Conservation (phyloP, 2,113 vertebrate species). For the Ceuthmochares aereus region DNA sequence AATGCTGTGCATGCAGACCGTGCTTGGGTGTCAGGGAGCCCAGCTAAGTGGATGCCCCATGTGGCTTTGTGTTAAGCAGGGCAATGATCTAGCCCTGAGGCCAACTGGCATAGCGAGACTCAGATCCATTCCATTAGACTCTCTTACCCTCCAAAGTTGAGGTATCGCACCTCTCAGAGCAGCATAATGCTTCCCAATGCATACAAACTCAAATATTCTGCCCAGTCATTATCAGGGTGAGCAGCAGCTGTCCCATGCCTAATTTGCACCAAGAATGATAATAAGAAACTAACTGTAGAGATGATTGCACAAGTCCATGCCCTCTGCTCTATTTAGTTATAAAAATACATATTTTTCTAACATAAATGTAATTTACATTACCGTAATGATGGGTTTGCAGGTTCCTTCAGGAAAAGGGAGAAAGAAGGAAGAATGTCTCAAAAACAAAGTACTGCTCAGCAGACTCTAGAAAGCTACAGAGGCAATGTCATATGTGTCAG, state of each 20-base stretch:
- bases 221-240: accelerated
- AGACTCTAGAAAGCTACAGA: background rate
- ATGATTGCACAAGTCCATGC: background rate
- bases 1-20: background rate
- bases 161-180: background rate
- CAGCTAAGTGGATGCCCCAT: background rate
- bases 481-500: background rate
- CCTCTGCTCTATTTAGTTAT: background rate
- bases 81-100: too few species aligned
- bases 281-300: background rate
- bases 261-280: background rate
- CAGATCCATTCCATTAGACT: background rate
- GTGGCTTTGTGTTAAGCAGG: background rate
- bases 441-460: background rate
- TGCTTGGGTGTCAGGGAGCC: background rate
- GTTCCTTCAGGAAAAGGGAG: background rate
- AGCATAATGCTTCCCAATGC: background rate
- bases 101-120: background rate
- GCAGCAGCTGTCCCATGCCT: background rate
- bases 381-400: background rate
- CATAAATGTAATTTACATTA: background rate
- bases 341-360: background rate
- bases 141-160: background rate
- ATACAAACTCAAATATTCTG: background rate
- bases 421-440: background rate